Evolutionary conservation across 2,888 invertebrate species (phyloP).

Genomic region (Teleogryllus oceanicus): DNA sequence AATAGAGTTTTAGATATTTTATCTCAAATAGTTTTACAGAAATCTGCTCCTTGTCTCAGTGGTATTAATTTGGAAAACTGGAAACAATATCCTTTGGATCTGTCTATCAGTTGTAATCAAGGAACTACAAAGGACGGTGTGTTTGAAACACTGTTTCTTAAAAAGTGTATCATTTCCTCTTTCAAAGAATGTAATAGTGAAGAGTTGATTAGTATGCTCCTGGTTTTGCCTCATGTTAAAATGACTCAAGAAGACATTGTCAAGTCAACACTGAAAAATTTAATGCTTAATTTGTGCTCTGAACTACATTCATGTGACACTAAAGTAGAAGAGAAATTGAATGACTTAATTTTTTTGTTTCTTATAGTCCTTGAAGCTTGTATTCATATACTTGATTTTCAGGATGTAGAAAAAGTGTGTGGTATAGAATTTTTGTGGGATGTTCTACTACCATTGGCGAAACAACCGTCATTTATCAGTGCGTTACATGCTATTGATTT

Average conservation of each 20-base stretch:
- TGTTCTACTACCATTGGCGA: conserved; percentile 50
- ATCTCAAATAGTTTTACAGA: conserved; percentile 62
- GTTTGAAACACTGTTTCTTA: neutral
- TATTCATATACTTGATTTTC: conserved; percentile 55
- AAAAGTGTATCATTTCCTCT: conserved; percentile 44
- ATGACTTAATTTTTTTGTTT: conserved; percentile 51
- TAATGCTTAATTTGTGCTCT: conserved; percentile 43
- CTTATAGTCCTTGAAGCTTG: conserved; percentile 55
- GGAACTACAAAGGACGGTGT: neutral
- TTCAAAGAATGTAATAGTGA: conserved; percentile 48
- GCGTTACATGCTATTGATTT: conserved; percentile 57
- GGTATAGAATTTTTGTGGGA: conserved; percentile 50
- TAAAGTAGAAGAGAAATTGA: conserved; percentile 23
- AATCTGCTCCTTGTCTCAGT: conserved; percentile 60
- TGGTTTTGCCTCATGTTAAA: conserved; percentile 57
- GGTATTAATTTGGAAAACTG: conserved; percentile 60
- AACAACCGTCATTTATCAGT: conserved; percentile 50
- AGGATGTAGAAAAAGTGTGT: conserved; percentile 51
- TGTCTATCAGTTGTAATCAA: neutral
- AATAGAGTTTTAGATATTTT: conserved; percentile 54
- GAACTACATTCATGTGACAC: conserved; percentile 35
- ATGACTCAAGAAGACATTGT: conserved; percentile 47
- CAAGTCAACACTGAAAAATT: conserved; percentile 45
- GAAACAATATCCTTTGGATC: conserved; percentile 62
- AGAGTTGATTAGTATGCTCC: conserved; percentile 52